Evolutionary conservation across 2,888 invertebrate genomes (phyloP).

Genomic region (Zootermopsis nevadensis): DNA sequence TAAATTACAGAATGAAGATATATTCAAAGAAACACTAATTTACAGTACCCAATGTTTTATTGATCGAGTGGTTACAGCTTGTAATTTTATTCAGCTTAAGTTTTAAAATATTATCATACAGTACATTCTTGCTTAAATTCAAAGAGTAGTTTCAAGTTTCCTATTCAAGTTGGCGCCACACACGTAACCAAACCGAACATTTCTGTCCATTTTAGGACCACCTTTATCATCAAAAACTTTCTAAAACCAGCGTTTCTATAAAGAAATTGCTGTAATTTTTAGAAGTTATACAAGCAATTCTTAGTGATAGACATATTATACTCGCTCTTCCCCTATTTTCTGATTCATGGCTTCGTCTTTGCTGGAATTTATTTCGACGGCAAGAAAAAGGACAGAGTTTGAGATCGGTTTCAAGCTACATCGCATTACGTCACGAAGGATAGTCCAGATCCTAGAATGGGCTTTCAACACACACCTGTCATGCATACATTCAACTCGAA

Average conservation of each 20-base stretch:
- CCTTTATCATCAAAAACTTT: not conserved
- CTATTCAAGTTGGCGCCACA: not conserved
- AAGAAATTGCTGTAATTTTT: slow-evolving; percentile 45
- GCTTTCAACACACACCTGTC: too few species aligned
- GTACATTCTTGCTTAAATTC: not conserved
- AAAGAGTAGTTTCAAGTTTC: not conserved
- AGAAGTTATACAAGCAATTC: slow-evolving; percentile 26
- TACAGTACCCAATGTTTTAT: too few species aligned
- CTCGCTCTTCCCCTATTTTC: not conserved
- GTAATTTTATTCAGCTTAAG: too few species aligned
- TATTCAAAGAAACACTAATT: too few species aligned
- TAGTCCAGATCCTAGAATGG: not conserved
- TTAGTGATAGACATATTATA: not conserved
- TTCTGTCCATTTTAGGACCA: not conserved
- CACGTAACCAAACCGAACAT: not conserved
- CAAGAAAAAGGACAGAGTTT: slow-evolving; percentile 23
- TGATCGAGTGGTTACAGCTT: too few species aligned
- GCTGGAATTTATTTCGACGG: not conserved
- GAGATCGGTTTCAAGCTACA: not conserved
- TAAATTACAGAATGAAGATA: too few species aligned
- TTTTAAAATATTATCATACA: not conserved
- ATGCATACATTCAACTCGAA: too few species aligned
- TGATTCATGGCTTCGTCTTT: not conserved
- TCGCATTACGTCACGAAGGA: not conserved
- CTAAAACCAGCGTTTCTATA: slow-evolving; percentile 23